Conservation (phyloP, 2,888 invertebrate species). For the Sarcophaga caerulescens region DNA sequence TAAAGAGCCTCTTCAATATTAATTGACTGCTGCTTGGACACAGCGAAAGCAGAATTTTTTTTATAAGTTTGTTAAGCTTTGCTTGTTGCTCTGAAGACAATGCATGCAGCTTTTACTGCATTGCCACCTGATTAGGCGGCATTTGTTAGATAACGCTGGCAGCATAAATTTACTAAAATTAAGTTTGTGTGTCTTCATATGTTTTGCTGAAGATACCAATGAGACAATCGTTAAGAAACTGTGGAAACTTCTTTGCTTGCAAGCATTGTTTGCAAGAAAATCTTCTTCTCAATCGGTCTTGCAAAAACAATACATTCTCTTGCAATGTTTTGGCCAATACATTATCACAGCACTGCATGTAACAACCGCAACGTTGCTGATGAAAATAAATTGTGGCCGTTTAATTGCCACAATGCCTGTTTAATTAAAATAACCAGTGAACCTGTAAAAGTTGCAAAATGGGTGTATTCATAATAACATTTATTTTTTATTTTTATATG, state of each 20-base stretch:
- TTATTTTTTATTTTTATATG: not conserved
- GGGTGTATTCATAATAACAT: not conserved
- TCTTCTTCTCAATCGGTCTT: no score
- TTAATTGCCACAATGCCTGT: no score
- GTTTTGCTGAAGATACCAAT: not conserved
- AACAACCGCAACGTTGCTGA: no score
- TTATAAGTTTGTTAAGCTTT: not conserved
- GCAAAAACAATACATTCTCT: no score
- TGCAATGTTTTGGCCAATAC: no score
- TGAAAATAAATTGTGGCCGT: no score
- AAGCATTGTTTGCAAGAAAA: no score
- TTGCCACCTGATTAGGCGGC: slow-evolving; percentile 40
- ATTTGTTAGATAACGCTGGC: slow-evolving; percentile 56
- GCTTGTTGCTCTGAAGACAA: slow-evolving; percentile 14
- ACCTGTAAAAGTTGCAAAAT: not conserved
- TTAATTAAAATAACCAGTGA: not conserved
- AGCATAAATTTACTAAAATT: slow-evolving; percentile 13
- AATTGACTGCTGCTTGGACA: slow-evolving; percentile 49
- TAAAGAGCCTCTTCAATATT: slow-evolving; percentile 64
- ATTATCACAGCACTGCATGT: no score
- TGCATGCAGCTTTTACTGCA: slow-evolving; percentile 46
- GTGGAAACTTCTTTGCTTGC: no score
- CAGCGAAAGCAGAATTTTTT: not conserved
- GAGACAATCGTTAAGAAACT: not conserved
- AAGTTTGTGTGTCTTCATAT: not conserved